These are phyloP conservation scores for Riptortus pedestris DNA, from an alignment of 1,140 invertebrate species.

Conservation along the genomic window DNA sequence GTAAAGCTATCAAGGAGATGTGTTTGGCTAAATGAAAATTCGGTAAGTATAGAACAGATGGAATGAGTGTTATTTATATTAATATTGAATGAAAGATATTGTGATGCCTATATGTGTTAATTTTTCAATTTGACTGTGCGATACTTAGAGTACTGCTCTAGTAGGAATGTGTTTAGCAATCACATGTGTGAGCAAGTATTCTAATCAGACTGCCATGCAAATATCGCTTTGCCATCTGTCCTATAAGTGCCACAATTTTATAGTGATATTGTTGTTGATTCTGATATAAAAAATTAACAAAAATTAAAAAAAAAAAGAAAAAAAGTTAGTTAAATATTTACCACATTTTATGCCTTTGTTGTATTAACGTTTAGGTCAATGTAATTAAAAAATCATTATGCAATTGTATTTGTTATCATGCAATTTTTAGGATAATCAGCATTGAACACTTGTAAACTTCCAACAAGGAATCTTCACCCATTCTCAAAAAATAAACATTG, in stretches of 20 bases:
- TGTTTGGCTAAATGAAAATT: not conserved
- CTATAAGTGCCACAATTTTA: conserved; percentile 7
- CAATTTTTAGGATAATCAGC: conserved; percentile 1
- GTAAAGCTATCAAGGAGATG: not conserved
- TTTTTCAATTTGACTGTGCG: not conserved
- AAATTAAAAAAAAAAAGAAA: too few species aligned
- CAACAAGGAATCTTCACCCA: not conserved
- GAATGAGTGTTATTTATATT: not conserved
- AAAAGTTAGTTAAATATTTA: conserved; percentile 3
- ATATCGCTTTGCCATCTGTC: conserved; percentile 6
- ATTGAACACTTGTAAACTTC: not conserved
- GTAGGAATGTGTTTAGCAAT: not conserved
- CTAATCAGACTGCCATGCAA: not conserved
- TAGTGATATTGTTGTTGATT: not conserved
- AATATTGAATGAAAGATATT: not conserved
- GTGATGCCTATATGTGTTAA: too few species aligned
- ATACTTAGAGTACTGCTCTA: not conserved
- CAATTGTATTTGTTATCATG: not conserved
- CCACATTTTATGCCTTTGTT: conserved; percentile 8
- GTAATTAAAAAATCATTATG: not conserved
- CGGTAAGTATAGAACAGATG: not conserved
- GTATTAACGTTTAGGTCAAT: not conserved
- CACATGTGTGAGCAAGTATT: not conserved
- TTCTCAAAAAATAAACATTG: too few species aligned
- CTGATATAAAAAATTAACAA: not conserved